Evolutionary conservation across 2,113 vertebrate species (phyloP).

Genomic region (Taxidea taxus): DNA sequence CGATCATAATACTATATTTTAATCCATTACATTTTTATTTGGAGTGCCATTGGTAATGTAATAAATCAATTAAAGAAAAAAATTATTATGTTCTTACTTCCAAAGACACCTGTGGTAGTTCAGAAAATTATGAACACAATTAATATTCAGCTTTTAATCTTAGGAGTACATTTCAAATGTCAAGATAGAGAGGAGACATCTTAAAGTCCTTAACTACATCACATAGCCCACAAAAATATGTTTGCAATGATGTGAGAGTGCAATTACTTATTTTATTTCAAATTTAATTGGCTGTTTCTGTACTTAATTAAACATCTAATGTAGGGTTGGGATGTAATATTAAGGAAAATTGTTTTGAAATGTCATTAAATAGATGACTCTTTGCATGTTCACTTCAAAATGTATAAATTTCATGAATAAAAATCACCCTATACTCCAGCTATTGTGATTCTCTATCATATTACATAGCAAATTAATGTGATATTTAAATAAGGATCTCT

Average conservation of each 20-base stretch:
- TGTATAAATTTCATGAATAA: not conserved
- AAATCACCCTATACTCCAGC: not conserved
- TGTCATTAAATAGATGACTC: conserved; percentile 63
- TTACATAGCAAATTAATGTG: not conserved
- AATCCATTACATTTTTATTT: not conserved
- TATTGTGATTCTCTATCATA: not conserved
- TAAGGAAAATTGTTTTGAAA: conserved; percentile 76
- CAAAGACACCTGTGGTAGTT: not conserved
- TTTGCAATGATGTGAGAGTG: conserved; percentile 49
- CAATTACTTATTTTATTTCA: conserved; percentile 77
- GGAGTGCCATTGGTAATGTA: not conserved
- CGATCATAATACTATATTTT: not conserved
- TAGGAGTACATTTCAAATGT: conserved; percentile 70
- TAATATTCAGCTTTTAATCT: conserved; percentile 63
- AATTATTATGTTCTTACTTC: not conserved
- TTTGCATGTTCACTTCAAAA: conserved; percentile 50
- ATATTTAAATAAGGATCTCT: not conserved
- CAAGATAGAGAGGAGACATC: conserved; percentile 59
- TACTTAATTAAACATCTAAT: conserved; percentile 79
- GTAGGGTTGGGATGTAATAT: conserved; percentile 64
- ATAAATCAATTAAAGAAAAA: not conserved
- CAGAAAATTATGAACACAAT: conserved; percentile 53
- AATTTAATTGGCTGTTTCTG: conserved; percentile 74
- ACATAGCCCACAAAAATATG: conserved; percentile 59
- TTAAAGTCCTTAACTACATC: conserved; percentile 72